Evolutionary conservation across 2,797 vertebrate species (phyloP).

Genomic region (Coregonus ussuriensis): DNA sequence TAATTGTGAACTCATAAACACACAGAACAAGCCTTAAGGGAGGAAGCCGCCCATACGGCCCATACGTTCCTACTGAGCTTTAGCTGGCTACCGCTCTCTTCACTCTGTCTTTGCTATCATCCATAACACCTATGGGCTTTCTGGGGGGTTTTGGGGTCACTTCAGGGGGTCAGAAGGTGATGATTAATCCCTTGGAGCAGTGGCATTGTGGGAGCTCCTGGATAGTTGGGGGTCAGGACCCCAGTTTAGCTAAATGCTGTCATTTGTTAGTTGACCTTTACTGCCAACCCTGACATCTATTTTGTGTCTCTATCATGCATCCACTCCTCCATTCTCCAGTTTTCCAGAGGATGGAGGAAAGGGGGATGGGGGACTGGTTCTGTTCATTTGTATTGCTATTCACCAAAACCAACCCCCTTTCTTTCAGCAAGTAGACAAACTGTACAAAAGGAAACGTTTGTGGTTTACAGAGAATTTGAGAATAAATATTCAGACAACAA

Average conservation of each 20-base stretch:
- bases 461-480: neutral
- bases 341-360: neutral
- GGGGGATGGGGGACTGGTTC: neutral
- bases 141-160: neutral
- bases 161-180: slow-evolving; percentile 6
- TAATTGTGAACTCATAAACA: slow-evolving; percentile 72
- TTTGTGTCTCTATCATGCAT: neutral
- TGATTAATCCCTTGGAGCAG: neutral
- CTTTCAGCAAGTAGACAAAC: neutral
- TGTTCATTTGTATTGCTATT: neutral
- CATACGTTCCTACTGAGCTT: no score
- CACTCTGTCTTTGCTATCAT: neutral
- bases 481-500: neutral
- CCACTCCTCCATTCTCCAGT: neutral
- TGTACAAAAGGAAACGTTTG: neutral
- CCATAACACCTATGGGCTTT: neutral
- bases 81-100: neutral
- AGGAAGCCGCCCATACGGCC: slow-evolving; percentile 20
- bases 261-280: slow-evolving; percentile 4
- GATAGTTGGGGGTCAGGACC: neutral
- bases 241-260: slow-evolving; percentile 2
- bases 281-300: neutral
- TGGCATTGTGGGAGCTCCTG: slow-evolving; percentile 13
- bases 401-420: neutral
- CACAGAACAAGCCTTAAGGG: slow-evolving; percentile 48